A percentile compares a stretch with the other conserved stretches of the same genome.
phyloP scores from a whole-genome alignment of 2,113 vertebrate species.

The Antechinus stuartii region DNA sequence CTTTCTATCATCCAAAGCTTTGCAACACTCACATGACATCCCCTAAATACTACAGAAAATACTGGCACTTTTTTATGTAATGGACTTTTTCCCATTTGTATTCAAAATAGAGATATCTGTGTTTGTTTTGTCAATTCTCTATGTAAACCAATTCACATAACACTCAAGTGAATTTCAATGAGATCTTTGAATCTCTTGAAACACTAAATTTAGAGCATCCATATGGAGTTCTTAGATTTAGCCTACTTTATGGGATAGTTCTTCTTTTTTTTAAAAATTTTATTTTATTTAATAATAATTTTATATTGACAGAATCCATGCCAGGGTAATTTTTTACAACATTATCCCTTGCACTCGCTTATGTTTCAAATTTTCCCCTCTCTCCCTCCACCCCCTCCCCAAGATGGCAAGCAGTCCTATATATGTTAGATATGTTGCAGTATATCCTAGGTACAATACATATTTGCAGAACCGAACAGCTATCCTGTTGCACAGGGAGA shows the following conservation, averaged over 20 bases:
- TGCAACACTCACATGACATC: not conserved
- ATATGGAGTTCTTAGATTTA: not conserved
- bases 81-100: not conserved
- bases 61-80: constrained; percentile 15
- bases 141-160: not conserved
- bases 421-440: no score
- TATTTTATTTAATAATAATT: no score
- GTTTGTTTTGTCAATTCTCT: not conserved
- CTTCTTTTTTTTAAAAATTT: no score
- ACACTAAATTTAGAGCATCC: not conserved
- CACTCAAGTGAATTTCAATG: not conserved
- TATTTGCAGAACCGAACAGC: no score
- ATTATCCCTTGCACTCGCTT: no score
- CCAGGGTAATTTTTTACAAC: no score
- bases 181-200: not conserved
- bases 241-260: not conserved
- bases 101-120: not conserved
- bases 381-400: no score
- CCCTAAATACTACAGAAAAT: not conserved
- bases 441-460: no score
- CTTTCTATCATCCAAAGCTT: not conserved
- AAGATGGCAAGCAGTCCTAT: no score
- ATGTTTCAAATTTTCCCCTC: no score
- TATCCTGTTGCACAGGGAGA: no score
- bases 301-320: no score